These are phyloP conservation scores for Scaptomyza hsui DNA, from an alignment of 1,140 invertebrate genomes.

Conservation along the genomic window DNA sequence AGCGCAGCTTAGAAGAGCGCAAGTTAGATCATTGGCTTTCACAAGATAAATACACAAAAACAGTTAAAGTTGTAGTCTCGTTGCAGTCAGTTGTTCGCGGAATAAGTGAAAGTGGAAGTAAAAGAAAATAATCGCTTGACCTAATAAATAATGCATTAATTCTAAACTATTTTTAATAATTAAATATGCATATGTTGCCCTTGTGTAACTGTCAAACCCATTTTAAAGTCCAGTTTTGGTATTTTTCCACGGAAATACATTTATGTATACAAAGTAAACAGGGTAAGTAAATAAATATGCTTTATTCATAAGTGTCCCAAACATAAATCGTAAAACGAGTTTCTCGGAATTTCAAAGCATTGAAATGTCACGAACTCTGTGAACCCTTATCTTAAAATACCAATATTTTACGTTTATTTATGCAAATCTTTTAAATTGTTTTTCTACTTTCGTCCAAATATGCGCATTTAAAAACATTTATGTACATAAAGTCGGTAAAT, in stretches of 20 bases:
- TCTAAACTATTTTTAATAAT: too few species aligned
- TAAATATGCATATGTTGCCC: too few species aligned
- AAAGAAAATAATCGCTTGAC: too few species aligned
- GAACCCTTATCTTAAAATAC: constrained; percentile 20
- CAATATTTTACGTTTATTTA: constrained; percentile 16
- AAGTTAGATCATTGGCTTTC: too few species aligned
- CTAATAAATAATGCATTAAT: too few species aligned
- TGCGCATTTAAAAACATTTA: constrained; percentile 4
- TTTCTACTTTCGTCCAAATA: constrained; percentile 17
- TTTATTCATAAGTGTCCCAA: not conserved
- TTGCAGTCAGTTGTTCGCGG: too few species aligned
- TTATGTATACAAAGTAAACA: not conserved
- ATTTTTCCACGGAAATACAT: not conserved
- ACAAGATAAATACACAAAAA: too few species aligned
- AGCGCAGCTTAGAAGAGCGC: too few species aligned
- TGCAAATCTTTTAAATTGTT: constrained; percentile 31
- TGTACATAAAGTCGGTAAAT: not conserved
- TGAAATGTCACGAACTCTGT: not conserved
- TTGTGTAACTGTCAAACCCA: not conserved
- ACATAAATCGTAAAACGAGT: not conserved
- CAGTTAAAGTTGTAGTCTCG: too few species aligned
- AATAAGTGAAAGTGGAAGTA: too few species aligned
- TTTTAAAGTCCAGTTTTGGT: not conserved
- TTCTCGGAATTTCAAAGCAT: not conserved
- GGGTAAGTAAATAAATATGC: constrained; percentile 1